Evolutionary conservation across 92 coral and sea anemone species (phyloP).

Genomic region (Palythoa caribaeorum): DNA sequence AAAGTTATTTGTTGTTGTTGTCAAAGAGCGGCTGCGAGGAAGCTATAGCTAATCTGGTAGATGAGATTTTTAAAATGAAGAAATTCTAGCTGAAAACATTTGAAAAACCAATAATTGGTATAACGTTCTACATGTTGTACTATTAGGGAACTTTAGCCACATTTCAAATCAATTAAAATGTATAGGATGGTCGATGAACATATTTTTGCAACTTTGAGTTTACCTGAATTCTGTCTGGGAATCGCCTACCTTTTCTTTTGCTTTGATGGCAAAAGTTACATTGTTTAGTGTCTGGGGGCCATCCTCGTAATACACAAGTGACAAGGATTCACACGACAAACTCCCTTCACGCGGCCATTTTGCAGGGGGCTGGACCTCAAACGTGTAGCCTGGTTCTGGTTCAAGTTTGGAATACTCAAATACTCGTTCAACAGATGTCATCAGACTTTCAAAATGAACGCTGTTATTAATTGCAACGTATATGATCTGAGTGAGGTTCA

Average conservation of each 20-base stretch:
- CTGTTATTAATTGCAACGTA: slow-evolving; percentile 36
- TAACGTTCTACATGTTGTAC: too few species aligned
- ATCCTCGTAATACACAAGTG: slow-evolving; percentile 44
- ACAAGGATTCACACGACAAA: slow-evolving; percentile 44
- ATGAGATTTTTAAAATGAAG: too few species aligned
- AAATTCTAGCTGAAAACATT: too few species aligned
- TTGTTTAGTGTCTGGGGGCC: slow-evolving; percentile 46
- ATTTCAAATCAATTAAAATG: neutral
- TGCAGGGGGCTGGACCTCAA: slow-evolving; percentile 25
- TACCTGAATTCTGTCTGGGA: neutral
- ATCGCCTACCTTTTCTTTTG: slow-evolving; percentile 59
- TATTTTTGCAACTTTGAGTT: neutral
- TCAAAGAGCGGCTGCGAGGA: too few species aligned
- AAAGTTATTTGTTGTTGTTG: too few species aligned
- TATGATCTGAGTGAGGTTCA: slow-evolving; percentile 45
- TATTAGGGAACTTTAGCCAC: too few species aligned
- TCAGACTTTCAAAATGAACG: slow-evolving; percentile 43
- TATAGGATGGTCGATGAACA: neutral
- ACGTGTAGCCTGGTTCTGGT: slow-evolving; percentile 51
- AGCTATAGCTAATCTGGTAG: too few species aligned
- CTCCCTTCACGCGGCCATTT: slow-evolving; percentile 61
- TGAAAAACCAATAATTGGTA: too few species aligned
- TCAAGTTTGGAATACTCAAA: slow-evolving; percentile 48
- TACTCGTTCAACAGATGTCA: slow-evolving; percentile 67
- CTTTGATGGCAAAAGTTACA: slow-evolving; percentile 49